These are phyloP conservation scores for Leptinotarsa peninsularis DNA, from an alignment of 2,888 invertebrate genomes.

Conservation along the genomic window DNA sequence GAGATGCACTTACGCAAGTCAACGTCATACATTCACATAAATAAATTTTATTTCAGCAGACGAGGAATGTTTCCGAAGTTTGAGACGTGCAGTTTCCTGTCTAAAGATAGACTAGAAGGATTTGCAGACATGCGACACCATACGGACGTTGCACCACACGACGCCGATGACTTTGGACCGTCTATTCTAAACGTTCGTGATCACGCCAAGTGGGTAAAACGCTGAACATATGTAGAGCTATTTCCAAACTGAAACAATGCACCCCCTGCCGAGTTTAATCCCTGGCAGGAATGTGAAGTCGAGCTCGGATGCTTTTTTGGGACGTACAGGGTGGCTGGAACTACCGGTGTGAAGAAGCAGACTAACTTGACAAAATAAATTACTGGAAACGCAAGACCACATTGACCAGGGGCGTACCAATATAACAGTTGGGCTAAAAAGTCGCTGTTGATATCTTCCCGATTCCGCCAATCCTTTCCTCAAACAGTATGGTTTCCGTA, in stretches of 20 bases:
- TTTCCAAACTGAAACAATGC: slow-evolving; percentile 9
- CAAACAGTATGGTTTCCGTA: too few species aligned
- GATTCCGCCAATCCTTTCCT: too few species aligned
- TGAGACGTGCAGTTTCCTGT: not conserved
- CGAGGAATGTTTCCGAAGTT: not conserved
- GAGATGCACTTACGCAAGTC: too few species aligned
- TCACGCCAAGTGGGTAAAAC: slow-evolving; percentile 12
- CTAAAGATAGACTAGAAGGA: slow-evolving; percentile 4
- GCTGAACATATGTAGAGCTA: slow-evolving; percentile 14
- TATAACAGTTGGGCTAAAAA: too few species aligned
- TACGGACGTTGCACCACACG: not conserved
- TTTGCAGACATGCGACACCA: not conserved
- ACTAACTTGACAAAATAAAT: too few species aligned
- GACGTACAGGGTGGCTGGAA: not conserved
- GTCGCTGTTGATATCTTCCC: too few species aligned
- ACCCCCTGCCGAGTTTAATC: not conserved
- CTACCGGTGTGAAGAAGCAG: too few species aligned
- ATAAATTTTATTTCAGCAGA: not conserved
- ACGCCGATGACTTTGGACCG: not conserved
- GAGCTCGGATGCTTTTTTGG: not conserved
- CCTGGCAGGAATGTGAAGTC: not conserved
- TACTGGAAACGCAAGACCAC: too few species aligned
- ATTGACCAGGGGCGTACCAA: too few species aligned
- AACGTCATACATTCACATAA: too few species aligned
- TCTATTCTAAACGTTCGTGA: slow-evolving; percentile 18